Percentiles rank a stretch among this genome's conserved stretches.
These are phyloP conservation scores for Climacteris rufus DNA, from an alignment of 2,113 vertebrate genomes.

Conservation along the genomic window DNA sequence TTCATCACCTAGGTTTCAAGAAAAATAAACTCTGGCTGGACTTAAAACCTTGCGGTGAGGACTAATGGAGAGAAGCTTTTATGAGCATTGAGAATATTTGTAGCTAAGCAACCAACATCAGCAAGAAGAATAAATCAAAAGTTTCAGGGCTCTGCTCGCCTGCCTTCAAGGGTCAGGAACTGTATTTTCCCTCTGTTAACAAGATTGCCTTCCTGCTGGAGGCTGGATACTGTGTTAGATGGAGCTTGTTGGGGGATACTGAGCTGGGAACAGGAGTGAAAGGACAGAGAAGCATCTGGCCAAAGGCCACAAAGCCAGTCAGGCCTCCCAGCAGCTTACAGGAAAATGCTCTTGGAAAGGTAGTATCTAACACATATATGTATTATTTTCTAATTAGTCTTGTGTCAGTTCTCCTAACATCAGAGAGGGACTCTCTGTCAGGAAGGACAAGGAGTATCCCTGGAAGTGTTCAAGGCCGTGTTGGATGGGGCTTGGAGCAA, in stretches of 20 bases:
- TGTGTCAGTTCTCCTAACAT: background rate
- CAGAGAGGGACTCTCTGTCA: background rate
- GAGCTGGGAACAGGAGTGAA: background rate
- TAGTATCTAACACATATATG: background rate
- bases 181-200: conserved; percentile 44
- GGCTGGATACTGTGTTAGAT: background rate
- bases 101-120: conserved; percentile 52
- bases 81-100: conserved; percentile 41
- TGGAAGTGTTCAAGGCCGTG: accelerated
- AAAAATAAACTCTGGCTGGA: conserved; percentile 50
- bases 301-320: background rate
- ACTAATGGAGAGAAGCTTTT: conserved; percentile 4
- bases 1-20: conserved; percentile 51
- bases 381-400: background rate
- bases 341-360: background rate
- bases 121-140: conserved; percentile 56
- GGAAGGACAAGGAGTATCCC: background rate
- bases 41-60: background rate
- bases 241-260: background rate
- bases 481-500: accelerated
- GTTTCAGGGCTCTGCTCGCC: conserved; percentile 45
- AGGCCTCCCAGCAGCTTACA: background rate
- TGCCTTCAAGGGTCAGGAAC: conserved; percentile 48
- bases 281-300: background rate
- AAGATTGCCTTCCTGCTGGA: conserved; percentile 40